A percentile compares a stretch with the other conserved stretches of the same genome.
These are phyloP conservation scores for Pycnomerus fuliginosus DNA, from an alignment of 2,888 invertebrate genomes.

Conservation along the genomic window DNA sequence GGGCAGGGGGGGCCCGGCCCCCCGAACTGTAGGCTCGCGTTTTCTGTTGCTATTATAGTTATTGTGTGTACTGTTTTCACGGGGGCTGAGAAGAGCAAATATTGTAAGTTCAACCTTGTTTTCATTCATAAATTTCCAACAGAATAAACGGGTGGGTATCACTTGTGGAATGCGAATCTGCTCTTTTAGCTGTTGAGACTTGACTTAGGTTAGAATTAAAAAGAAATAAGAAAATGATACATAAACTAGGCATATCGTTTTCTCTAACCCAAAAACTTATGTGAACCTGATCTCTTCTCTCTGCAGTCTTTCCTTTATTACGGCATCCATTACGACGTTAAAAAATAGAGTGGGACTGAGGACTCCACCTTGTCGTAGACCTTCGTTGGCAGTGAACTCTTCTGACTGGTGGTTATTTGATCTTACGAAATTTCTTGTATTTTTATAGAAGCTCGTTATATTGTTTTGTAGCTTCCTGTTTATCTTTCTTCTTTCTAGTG, in stretches of 20 bases:
- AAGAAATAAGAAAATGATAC: neutral
- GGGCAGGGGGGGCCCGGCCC: conserved; percentile 44
- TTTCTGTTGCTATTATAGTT: conserved; percentile 37
- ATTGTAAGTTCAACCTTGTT: conserved; percentile 42
- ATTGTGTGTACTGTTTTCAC: conserved; percentile 33
- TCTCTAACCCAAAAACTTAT: neutral
- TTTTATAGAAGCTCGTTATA: too few species aligned
- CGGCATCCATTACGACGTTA: too few species aligned
- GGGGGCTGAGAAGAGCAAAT: conserved; percentile 48
- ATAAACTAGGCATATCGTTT: neutral
- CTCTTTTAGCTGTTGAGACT: neutral
- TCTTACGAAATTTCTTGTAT: too few species aligned
- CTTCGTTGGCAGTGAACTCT: too few species aligned
- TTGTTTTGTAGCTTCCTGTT: too few species aligned
- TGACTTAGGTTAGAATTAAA: neutral
- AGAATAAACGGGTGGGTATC: neutral
- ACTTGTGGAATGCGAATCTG: neutral
- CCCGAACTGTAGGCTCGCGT: conserved; percentile 39
- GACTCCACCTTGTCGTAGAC: too few species aligned
- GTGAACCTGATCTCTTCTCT: neutral
- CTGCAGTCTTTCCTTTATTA: too few species aligned
- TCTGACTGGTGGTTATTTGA: too few species aligned
- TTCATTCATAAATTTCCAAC: neutral
- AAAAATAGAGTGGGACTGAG: too few species aligned
- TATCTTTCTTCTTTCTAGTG: too few species aligned